Conservation (phyloP, 37 sponge, comb jelly and placozoan genomes). For the Agelas oroides region DNA sequence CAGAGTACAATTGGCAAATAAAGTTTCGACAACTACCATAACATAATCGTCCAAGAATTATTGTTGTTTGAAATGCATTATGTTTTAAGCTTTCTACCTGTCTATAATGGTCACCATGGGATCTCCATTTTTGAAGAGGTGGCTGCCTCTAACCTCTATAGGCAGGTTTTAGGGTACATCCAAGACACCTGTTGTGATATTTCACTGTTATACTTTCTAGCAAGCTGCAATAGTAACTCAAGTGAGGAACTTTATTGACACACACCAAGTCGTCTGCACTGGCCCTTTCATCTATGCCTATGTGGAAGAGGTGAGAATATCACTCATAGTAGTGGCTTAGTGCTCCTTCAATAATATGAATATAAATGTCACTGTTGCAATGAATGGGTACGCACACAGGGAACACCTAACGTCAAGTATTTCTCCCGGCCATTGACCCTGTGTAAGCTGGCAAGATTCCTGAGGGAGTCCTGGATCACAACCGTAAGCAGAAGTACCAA, state of each 20-base stretch:
- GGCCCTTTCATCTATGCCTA: constrained; percentile 92
- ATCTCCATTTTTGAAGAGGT: too few relatives aligned
- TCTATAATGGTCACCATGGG: too few relatives aligned
- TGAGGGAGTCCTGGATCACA: constrained; percentile 79
- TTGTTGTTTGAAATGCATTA: too few relatives aligned
- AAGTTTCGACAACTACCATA: too few relatives aligned
- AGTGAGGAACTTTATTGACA: constrained; percentile 85
- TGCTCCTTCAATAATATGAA: background rate
- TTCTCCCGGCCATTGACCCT: constrained; percentile 69
- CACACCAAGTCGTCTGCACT: constrained; percentile 80
- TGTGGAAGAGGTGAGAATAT: constrained; percentile 70
- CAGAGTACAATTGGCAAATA: too few relatives aligned
- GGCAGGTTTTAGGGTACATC: too few relatives aligned
- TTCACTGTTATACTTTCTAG: constrained; percentile 15
- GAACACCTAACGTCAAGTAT: constrained; percentile 59
- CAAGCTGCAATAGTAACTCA: constrained; percentile 84
- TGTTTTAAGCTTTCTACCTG: too few relatives aligned
- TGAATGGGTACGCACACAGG: constrained; percentile 61
- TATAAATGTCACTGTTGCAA: background rate
- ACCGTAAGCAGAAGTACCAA: constrained; percentile 41
- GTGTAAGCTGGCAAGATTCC: constrained; percentile 61
- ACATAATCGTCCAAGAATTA: too few relatives aligned
- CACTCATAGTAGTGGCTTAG: background rate
- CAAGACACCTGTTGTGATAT: too few relatives aligned
- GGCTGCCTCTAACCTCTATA: too few relatives aligned